Conservation (phyloP, 2,797 vertebrate species). For the Scarus forsteni region DNA sequence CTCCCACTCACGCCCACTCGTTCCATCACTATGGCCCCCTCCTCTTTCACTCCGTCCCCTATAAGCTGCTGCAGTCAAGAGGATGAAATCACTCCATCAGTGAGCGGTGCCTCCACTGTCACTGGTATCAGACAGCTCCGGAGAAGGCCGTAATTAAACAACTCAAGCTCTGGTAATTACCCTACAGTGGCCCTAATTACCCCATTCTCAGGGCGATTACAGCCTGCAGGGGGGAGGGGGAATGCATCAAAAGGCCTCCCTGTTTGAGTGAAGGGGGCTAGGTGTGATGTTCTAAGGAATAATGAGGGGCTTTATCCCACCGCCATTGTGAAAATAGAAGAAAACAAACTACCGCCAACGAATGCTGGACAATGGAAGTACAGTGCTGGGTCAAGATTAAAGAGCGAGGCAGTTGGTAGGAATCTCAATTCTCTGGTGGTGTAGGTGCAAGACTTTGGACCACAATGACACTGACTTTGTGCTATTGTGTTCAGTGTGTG, state of each 20-base stretch:
- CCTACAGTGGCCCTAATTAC: constrained; percentile 85
- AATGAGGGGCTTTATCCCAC: constrained; percentile 43
- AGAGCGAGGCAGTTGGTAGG: no score
- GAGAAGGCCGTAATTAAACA: constrained; percentile 86
- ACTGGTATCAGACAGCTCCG: constrained; percentile 78
- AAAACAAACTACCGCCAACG: constrained; percentile 16
- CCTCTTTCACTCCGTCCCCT: constrained; percentile 41
- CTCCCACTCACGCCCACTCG: constrained; percentile 56
- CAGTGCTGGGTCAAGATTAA: no score
- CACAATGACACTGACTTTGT: no score
- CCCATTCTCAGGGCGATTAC: constrained; percentile 85
- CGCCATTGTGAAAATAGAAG: constrained; percentile 54
- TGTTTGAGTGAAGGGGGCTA: constrained; percentile 51
- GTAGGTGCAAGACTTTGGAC: no score
- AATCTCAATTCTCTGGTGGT: no score
- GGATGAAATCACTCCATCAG: constrained; percentile 77
- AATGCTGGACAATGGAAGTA: no score
- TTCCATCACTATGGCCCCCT: constrained; percentile 43
- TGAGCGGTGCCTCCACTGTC: constrained; percentile 76
- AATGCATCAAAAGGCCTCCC: constrained; percentile 66
- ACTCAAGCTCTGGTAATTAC: constrained; percentile 86
- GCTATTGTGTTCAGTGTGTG: no score
- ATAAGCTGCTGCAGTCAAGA: constrained; percentile 69
- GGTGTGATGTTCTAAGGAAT: constrained; percentile 35
- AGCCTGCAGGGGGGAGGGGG: constrained; percentile 73